Evolutionary conservation across 1,140 invertebrate genomes (phyloP).

Genomic region (Neuroterus valhalla): DNA sequence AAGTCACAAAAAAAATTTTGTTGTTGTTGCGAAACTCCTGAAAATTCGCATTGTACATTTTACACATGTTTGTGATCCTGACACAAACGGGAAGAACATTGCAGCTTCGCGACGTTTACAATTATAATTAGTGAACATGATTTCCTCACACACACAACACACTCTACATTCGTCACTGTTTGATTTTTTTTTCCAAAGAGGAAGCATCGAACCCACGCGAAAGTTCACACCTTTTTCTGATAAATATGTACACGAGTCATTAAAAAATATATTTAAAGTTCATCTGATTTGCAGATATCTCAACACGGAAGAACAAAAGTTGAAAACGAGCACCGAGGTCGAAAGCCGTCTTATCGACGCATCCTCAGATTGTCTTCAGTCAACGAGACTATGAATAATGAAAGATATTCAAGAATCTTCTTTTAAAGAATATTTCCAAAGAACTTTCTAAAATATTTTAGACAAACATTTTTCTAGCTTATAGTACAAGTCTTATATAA

Average conservation of each 20-base stretch:
- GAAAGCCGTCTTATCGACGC: neutral
- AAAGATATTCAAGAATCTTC: too few species aligned
- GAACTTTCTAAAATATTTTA: too few species aligned
- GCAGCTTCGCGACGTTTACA: slow-evolving; percentile 6
- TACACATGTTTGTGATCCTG: slow-evolving; percentile 6
- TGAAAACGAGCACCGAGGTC: slow-evolving; percentile 9
- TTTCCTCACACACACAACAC: neutral
- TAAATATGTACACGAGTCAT: slow-evolving; percentile 33
- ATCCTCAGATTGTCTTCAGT: neutral
- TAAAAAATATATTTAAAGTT: slow-evolving; percentile 28
- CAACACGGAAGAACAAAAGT: neutral
- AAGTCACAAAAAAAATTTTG: too few species aligned
- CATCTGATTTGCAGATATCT: slow-evolving; percentile 14
- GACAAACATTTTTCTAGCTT: too few species aligned
- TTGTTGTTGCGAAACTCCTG: neutral
- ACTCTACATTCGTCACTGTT: slow-evolving; percentile 1
- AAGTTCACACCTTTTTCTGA: slow-evolving; percentile 44
- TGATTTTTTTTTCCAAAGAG: slow-evolving; percentile 38
- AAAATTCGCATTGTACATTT: slow-evolving; percentile 7
- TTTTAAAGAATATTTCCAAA: too few species aligned
- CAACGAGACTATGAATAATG: neutral
- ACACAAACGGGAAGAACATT: slow-evolving; percentile 9
- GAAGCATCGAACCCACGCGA: slow-evolving; percentile 49
- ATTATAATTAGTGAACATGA: slow-evolving; percentile 3
- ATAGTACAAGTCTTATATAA: too few species aligned